phyloP scores from a whole-genome alignment of 1,140 invertebrate genomes.

The Trissolcus basalis region DNA sequence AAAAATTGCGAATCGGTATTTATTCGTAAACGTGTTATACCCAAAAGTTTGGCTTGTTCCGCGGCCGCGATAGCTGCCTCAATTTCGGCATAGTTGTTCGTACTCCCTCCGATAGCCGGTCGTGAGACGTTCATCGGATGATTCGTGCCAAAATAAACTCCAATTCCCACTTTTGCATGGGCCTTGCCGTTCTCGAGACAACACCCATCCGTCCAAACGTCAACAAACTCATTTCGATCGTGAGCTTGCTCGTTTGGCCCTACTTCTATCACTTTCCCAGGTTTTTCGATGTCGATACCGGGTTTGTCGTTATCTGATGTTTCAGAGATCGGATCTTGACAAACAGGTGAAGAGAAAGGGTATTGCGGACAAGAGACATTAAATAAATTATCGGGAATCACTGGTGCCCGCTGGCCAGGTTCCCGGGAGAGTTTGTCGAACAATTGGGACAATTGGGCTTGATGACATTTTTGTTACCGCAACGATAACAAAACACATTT shows the following conservation, averaged over 20 bases:
- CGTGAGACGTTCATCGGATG: constrained; percentile 11
- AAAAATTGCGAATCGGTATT: constrained; percentile 8
- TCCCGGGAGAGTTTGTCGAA: neutral
- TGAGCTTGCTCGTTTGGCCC: too few relatives aligned
- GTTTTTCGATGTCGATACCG: too few relatives aligned
- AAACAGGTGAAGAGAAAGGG: too few relatives aligned
- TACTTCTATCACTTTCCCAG: too few relatives aligned
- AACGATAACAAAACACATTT: constrained; percentile 1
- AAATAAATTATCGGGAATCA: neutral
- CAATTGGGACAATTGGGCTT: neutral
- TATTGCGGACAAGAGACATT: too few relatives aligned
- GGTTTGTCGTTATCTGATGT: too few relatives aligned
- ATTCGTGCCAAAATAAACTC: constrained; percentile 8
- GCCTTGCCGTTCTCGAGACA: neutral
- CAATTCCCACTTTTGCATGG: constrained; percentile 4
- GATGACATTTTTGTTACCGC: neutral
- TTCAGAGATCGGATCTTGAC: too few relatives aligned
- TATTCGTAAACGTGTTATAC: neutral
- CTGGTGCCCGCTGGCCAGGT: neutral
- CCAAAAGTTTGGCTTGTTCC: neutral
- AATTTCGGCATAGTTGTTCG: constrained; percentile 12
- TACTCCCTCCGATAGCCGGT: neutral
- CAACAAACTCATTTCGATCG: neutral
- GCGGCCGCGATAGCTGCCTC: constrained; percentile 7
- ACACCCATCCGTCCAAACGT: constrained; percentile 4